Conservation (phyloP, 2,797 vertebrate genomes). For the Myripristis jacobus region DNA sequence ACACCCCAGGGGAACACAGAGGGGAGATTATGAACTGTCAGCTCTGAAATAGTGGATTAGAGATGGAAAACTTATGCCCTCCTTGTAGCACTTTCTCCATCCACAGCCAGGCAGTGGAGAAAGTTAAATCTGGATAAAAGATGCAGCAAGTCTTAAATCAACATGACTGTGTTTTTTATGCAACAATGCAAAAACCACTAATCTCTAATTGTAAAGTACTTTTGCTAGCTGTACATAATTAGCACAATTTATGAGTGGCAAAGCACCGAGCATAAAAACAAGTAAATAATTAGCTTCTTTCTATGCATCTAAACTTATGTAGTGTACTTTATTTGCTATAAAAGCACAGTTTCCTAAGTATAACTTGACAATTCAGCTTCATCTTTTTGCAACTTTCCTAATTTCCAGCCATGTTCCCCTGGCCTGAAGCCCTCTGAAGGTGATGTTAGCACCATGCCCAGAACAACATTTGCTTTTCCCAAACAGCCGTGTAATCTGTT, state of each 20-base stretch:
- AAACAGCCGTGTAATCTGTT: constrained; percentile 61
- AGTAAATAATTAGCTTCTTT: background rate
- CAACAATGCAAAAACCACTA: background rate
- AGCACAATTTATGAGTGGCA: background rate
- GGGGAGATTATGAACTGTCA: constrained; percentile 68
- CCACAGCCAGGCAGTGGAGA: constrained; percentile 22
- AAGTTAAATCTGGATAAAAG: constrained; percentile 23
- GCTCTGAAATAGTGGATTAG: constrained; percentile 66
- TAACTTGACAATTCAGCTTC: constrained; percentile 27
- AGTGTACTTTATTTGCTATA: background rate
- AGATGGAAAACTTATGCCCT: constrained; percentile 65
- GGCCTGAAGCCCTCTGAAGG: constrained; percentile 39
- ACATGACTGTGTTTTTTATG: background rate
- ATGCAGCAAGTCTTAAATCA: constrained; percentile 15
- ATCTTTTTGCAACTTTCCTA: constrained; percentile 31
- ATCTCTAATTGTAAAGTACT: background rate
- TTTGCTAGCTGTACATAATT: background rate
- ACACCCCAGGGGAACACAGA: constrained; percentile 66
- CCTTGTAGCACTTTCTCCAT: constrained; percentile 53
- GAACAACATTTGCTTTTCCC: constrained; percentile 67
- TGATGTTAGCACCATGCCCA: constrained; percentile 52
- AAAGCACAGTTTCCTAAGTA: constrained; percentile 27
- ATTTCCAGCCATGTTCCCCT: constrained; percentile 42
- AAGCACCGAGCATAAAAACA: background rate
- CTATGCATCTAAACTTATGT: background rate